Percentiles rank a stretch among this genome's conserved stretches.
Conservation (phyloP, 2,113 vertebrate species). For the Danio rerio region DNA sequence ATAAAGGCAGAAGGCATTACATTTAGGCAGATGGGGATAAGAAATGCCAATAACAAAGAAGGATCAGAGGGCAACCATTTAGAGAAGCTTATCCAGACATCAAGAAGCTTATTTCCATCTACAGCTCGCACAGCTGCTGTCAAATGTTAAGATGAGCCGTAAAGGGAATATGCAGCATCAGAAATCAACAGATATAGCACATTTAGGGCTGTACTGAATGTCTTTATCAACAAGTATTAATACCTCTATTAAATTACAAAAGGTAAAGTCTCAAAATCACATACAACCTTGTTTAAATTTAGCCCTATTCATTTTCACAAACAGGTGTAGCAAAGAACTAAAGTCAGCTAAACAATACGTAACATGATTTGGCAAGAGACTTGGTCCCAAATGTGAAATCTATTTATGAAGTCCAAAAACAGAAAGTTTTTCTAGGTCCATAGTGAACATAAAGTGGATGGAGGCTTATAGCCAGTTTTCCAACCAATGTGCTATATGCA, state of each 20-base stretch:
- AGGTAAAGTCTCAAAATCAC: background rate
- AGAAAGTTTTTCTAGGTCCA: background rate
- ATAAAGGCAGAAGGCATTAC: slow-evolving; percentile 16
- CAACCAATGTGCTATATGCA: background rate
- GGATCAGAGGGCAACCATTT: background rate
- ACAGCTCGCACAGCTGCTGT: slow-evolving; percentile 29
- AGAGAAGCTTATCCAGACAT: slow-evolving; percentile 16
- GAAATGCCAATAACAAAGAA: slow-evolving; percentile 41
- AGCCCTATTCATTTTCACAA: background rate
- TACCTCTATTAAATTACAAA: background rate
- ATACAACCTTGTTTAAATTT: background rate
- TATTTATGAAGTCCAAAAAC: background rate
- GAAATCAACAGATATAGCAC: background rate
- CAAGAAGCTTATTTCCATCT: slow-evolving; percentile 23
- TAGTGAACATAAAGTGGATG: background rate
- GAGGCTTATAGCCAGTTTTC: background rate
- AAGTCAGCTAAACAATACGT: background rate
- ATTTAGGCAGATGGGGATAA: slow-evolving; percentile 39
- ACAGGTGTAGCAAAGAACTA: background rate
- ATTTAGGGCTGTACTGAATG: background rate
- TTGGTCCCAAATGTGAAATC: background rate
- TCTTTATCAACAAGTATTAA: background rate
- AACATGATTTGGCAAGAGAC: background rate
- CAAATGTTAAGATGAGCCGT: slow-evolving; percentile 19
- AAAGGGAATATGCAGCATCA: background rate